Conservation (phyloP, 2,888 invertebrate genomes). For the Drosophila nigritarsus region DNA sequence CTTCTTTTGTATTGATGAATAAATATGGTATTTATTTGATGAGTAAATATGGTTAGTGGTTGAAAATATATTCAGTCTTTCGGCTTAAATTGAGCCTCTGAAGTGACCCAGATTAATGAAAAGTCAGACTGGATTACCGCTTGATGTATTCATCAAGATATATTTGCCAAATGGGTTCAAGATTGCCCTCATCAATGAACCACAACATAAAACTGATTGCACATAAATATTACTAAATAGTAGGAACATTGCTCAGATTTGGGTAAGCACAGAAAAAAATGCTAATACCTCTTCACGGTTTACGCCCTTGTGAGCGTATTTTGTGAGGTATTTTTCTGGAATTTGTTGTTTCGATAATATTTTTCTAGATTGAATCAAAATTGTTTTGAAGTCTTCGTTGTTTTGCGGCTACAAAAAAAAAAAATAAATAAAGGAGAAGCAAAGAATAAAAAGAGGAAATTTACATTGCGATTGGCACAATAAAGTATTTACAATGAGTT, state of each 20-base stretch:
- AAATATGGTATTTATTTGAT: no score
- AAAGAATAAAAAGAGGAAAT: slow-evolving; percentile 21
- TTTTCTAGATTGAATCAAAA: slow-evolving; percentile 68
- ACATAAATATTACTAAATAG: background rate
- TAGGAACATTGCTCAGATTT: background rate
- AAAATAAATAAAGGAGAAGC: background rate
- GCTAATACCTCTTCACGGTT: background rate
- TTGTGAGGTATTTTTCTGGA: background rate
- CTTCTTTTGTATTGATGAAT: background rate
- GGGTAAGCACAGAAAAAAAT: background rate
- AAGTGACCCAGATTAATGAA: background rate
- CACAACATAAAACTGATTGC: slow-evolving; percentile 1
- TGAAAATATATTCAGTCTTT: background rate
- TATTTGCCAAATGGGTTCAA: background rate
- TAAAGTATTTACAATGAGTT: slow-evolving; percentile 61
- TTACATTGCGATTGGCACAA: slow-evolving; percentile 42
- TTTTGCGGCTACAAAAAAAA: slow-evolving; percentile 20
- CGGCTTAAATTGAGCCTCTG: background rate
- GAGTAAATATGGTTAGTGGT: background rate
- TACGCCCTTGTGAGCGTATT: background rate
- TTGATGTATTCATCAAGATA: background rate
- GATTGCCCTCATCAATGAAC: background rate
- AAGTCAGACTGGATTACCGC: background rate
- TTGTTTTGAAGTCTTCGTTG: slow-evolving; percentile 39
- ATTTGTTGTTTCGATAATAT: slow-evolving; percentile 39